Conservation (phyloP, 2,888 invertebrate genomes). For the Herminia tarsipennalis region DNA sequence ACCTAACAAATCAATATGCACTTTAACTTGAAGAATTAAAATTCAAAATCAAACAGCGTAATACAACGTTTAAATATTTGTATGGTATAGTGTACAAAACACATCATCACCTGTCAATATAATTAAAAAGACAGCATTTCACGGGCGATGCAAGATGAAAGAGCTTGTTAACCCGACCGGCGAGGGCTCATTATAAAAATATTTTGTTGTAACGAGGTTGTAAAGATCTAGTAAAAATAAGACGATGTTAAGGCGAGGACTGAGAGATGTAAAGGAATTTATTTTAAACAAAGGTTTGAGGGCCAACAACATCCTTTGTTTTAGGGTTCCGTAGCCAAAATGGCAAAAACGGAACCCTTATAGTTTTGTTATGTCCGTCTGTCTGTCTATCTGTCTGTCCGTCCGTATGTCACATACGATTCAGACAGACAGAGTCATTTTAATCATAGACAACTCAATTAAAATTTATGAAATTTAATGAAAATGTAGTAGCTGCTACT, state of each 20-base stretch:
- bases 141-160: constrained; percentile 64
- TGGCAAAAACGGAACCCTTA: too few relatives aligned
- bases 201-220: constrained; percentile 66
- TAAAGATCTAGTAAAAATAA: constrained; percentile 46
- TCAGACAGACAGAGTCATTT: too few relatives aligned
- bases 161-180: constrained; percentile 70
- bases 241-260: constrained; percentile 2
- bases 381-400: too few relatives aligned
- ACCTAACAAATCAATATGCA: not conserved
- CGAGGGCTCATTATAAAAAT: constrained; percentile 66
- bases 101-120: constrained; percentile 70
- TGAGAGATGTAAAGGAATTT: not conserved
- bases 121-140: constrained; percentile 68
- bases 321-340: too few relatives aligned
- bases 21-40: constrained; percentile 7
- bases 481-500: too few relatives aligned
- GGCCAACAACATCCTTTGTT: not conserved
- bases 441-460: too few relatives aligned
- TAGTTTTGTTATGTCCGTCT: too few relatives aligned
- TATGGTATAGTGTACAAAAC: constrained; percentile 34
- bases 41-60: constrained; percentile 1
- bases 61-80: constrained; percentile 8
- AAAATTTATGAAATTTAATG: too few relatives aligned
- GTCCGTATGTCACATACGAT: too few relatives aligned
- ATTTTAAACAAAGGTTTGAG: not conserved